phyloP scores from a whole-genome alignment of 2,113 vertebrate species.

The Cephalophus harveyi region DNA sequence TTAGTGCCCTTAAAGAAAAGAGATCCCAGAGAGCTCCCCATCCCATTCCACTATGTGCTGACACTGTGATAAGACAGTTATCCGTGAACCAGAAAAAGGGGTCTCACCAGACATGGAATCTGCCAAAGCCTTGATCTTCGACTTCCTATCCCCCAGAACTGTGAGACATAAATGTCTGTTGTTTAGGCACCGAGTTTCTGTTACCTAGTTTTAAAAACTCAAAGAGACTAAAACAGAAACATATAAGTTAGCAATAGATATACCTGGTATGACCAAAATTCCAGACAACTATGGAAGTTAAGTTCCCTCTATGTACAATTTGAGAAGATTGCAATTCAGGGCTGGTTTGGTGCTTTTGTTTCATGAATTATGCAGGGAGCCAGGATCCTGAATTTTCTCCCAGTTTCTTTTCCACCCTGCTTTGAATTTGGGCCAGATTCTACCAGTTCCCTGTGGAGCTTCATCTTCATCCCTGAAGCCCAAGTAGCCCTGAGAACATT shows the following conservation, averaged over 20 bases:
- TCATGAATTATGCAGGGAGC: not conserved
- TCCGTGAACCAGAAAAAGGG: not conserved
- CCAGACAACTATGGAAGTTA: not conserved
- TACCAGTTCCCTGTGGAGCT: not conserved
- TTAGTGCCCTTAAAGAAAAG: not conserved
- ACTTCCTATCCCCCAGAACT: not conserved
- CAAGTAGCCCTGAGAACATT: not conserved
- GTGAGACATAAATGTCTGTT: not conserved
- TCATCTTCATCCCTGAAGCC: not conserved
- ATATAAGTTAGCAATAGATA: not conserved
- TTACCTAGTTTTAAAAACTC: not conserved
- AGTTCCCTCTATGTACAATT: not conserved
- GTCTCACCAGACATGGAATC: not conserved
- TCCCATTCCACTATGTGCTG: not conserved
- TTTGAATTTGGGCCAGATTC: not conserved
- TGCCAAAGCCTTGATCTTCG: not conserved
- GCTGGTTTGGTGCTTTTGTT: not conserved
- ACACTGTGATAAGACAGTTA: not conserved
- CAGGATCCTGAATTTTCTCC: not conserved
- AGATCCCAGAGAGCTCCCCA: not conserved
- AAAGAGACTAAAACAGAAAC: not conserved
- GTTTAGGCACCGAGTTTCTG: not conserved
- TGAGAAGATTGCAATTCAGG: not conserved
- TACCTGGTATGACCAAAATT: too few species aligned
- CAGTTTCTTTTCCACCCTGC: not conserved